These are phyloP conservation scores for Opisthocomus hoazin DNA, from an alignment of 2,113 vertebrate species.

Conservation along the genomic window DNA sequence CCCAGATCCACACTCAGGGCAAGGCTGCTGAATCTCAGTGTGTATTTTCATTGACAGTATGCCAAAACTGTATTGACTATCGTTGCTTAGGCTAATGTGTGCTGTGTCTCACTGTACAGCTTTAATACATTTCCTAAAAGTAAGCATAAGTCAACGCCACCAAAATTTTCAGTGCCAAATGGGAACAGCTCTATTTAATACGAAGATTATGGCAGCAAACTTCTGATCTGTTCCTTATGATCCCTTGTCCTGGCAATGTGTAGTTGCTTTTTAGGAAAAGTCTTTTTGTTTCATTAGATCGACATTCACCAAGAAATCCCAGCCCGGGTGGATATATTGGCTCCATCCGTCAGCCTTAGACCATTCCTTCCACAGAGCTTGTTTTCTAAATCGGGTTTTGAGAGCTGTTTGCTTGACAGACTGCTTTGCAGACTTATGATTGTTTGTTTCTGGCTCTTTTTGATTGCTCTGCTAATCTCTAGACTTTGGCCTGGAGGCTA, in stretches of 20 bases:
- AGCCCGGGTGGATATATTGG: background rate
- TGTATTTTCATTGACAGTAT: background rate
- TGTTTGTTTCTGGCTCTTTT: slow-evolving; percentile 31
- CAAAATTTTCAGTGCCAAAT: background rate
- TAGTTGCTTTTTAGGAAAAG: background rate
- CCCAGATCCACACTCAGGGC: background rate
- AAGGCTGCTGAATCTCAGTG: background rate
- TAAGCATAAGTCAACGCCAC: background rate
- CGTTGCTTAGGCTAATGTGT: background rate
- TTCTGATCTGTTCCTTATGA: background rate
- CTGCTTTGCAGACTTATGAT: background rate
- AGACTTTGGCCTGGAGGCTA: slow-evolving; percentile 46
- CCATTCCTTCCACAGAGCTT: background rate
- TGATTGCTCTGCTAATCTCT: slow-evolving; percentile 52
- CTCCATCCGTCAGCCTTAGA: background rate
- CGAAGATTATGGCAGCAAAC: background rate
- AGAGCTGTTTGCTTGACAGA: slow-evolving; percentile 20
- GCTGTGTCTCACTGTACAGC: background rate
- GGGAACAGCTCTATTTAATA: background rate
- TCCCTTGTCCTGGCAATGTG: background rate
- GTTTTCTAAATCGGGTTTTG: background rate
- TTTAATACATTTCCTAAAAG: background rate
- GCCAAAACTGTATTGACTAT: background rate
- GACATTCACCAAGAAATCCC: background rate
- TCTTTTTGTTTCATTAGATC: background rate